Conservation (phyloP, 2,113 vertebrate species). For the Sminthopsis crassicaudata region DNA sequence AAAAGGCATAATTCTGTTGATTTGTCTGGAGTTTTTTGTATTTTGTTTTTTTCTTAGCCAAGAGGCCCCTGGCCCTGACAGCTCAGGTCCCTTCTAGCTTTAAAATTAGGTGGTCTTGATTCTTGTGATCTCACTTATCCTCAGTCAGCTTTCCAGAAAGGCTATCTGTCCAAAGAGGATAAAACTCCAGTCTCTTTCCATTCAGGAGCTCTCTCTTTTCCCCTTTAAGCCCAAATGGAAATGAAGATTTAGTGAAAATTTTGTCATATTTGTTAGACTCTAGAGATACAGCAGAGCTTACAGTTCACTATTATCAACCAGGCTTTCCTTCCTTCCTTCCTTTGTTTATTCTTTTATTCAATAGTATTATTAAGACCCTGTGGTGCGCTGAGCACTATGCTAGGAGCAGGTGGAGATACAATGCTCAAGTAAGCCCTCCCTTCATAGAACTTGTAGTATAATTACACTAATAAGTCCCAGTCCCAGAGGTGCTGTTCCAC, state of each 20-base stretch:
- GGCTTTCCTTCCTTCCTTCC: background rate
- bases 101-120: background rate
- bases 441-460: background rate
- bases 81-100: background rate
- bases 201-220: background rate
- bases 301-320: background rate
- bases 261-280: background rate
- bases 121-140: background rate
- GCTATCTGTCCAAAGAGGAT: background rate
- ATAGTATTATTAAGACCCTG: background rate
- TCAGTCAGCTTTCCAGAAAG: background rate
- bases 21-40: conserved; percentile 53
- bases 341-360: background rate
- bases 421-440: background rate
- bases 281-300: background rate
- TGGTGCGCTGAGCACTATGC: background rate
- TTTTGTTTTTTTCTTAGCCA: conserved; percentile 48
- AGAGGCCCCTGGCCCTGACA: background rate
- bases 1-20: background rate
- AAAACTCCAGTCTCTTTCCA: background rate
- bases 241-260: background rate
- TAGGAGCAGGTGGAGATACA: background rate
- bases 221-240: background rate
- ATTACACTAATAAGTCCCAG: background rate
- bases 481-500: background rate